Base-by-base conservation (phyloP, 1,140 invertebrate species). In the Neodiprion fabricii region DNA sequence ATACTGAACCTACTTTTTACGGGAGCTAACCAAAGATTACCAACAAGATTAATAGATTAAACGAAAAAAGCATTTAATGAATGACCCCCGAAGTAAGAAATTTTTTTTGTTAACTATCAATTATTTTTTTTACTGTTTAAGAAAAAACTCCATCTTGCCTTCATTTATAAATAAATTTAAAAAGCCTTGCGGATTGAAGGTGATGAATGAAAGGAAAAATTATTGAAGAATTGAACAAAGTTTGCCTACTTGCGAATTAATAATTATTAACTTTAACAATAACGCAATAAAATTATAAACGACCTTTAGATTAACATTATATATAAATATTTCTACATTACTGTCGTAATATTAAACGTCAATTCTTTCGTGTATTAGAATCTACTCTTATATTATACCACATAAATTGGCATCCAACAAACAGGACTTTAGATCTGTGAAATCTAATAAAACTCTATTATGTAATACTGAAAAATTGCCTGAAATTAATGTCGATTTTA, bases 1-100 rank as follows among this genome's bases (percentile, higher is more conserved):
- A 47, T 69, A 23, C 17, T 23, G 40, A 21, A 69, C 21, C 17
- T 69, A 69, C 17, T 47, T 69, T 23, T 23, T 69, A 47, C n/a
- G 67, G 3, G 40, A 47, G 40, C 67, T 69, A 69, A 47, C 67
- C 67, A 69, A 69, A 69, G 67, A 69, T 23, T 69, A 69, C 17
- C 67, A 69, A 23, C 67, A 69, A 14, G 21, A 23, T 23, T 23
- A 23, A 69, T 1, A 23, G 21, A 47, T 69, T 69, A 69, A 17
- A 69, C 10, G 21, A 47, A 65, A 23, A 47, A 69, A 69, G 67
- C 12, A 23, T 11, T 11, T 69, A 47, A 69, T 5, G 10, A 69
- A 21, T 69, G 11, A 69, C 21, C 0, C 11, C 12, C 67, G n/a
- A 21, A 69, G 14, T 69, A 47, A 61, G 53, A 61, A 7, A 61